Percentiles rank a stretch among this genome's conserved stretches.
phyloP scores from a whole-genome alignment of 53 echinoderm and acorn worm genomes.

The Echinarachnius parma region DNA sequence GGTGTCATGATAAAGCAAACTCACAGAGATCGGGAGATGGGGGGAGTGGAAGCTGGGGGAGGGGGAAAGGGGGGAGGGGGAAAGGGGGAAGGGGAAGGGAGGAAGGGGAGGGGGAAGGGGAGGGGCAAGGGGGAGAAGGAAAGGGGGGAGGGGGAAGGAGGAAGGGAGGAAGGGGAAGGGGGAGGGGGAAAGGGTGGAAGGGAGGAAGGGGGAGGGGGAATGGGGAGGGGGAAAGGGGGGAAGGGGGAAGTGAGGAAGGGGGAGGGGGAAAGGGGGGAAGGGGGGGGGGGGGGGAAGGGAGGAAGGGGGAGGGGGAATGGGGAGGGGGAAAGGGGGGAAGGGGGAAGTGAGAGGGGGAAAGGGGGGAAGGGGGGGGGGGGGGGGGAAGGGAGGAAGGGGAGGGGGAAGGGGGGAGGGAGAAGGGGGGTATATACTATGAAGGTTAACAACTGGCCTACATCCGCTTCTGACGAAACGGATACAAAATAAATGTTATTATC shows the following conservation, averaged over 20 bases:
- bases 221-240: neutral
- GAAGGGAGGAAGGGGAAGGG: neutral
- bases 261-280: neutral
- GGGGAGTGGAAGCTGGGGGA: neutral
- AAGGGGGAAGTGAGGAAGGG: neutral
- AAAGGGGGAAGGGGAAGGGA: neutral
- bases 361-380: neutral
- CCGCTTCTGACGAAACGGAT: too few species aligned
- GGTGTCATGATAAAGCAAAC: too few species aligned
- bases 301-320: neutral
- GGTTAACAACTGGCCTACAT: too few species aligned
- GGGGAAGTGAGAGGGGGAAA: neutral
- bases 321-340: neutral
- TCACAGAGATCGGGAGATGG: neutral
- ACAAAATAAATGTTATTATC: too few species aligned
- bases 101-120: neutral
- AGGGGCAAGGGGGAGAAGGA: neutral
- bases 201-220: slow-evolving; percentile 1
- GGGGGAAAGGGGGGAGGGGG: neutral
- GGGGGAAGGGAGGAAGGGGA: neutral
- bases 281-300: neutral
- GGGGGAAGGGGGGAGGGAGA: neutral
- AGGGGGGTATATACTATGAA: neutral
- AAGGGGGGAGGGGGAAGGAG: neutral
- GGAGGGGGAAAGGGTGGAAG: slow-evolving; percentile 7